Base-by-base conservation (phyloP, 2,888 invertebrate species). In the Hydroisotoma schaefferi region DNA sequence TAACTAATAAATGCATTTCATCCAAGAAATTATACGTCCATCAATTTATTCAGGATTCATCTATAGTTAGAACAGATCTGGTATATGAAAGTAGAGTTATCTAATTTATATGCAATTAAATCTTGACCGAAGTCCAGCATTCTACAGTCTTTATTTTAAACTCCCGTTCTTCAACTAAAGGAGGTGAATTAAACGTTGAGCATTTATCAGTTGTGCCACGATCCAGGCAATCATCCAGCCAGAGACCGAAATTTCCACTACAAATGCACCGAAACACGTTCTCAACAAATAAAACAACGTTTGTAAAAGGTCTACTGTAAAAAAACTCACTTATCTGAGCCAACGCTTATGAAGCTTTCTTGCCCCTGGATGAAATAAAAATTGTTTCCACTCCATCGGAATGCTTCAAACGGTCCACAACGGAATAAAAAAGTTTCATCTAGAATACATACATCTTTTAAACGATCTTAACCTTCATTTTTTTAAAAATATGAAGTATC, bases 311-410 rank as follows among this genome's bases (percentile, higher is more conserved):
- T 33, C 8, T 33, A 33, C n/a, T 33, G 33, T 33, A 33, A 33
- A 33, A 23, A 33, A 72, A 88, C 91, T 87, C 79, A 94, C 93
- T 95, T 93, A 80, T 95, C 94, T 72, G 94, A 93, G 70, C 97
- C 97, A 74, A 98, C 91, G 61, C 92, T 89, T 69, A 98, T 83
- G 78, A 93, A 92, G 77, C 94, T 94, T 77, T 88, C 86, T 80
- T 94, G 93, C 75, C 95, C 97, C 78, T 95, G 93, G 75, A 98
- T 92, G 78, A 98, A 98, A 79, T 94, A 99, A 78, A 93, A 85
- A 78, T 99, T 99, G 76, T 95, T 94, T 15, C 98, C 98, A 15
- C 94, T 94, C 99, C 99, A 99, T 75, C 89, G 88, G 84, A 88
- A 99, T 65, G 90, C 87, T 78, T 94, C 88, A 81, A 94, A 92